Base-by-base conservation (phyloP, 2,113 vertebrate species). In the Lasiurus borealis region DNA sequence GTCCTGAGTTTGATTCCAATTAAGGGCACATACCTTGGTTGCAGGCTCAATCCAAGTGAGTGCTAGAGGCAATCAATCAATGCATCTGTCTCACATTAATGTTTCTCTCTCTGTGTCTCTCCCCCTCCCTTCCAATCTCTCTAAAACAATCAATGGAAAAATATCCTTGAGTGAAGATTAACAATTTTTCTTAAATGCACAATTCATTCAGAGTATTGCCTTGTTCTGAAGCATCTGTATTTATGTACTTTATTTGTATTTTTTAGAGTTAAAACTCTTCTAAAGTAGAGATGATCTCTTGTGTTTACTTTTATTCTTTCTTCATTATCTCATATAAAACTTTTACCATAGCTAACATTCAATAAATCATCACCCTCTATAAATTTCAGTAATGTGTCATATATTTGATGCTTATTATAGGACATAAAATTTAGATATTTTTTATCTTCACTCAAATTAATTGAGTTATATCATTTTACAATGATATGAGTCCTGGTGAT, bases 391-490 rank as follows among this genome's bases (percentile, higher is more conserved):
- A 97, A 97, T 96, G 69, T 97, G 96, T 95, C 96, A 95, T 85
- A 76, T 97, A 95, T 96, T 73, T 96, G 90, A 95, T 96, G 54
- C 96, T 96, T 96, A 96, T 96, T 96, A 97, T 83, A 90, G 78
- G 97, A 96, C 96, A 97, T 97, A 97, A 97, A 97, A 97, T 92
- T 92, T 95, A 95, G 92, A 88, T 95, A 96, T 95, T 91, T 97
- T 96, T 97, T 97, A 97, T 97, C 93, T 90, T 92, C 96, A 95
- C 92, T 97, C 91, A 94, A 97, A 96, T 97, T 97, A 97, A 97
- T 97, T 0, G 29, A 97, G 94, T 94, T 95, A 97, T 97, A 97
- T 97, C 88, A 97, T 97, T 97, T 97, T 96, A 97, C 94, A 97
- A 95, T 97, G 92, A 92, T 94, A 96, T 44, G 94, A 95, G 82